phyloP scores from a whole-genome alignment of 2,888 invertebrate genomes.

The Lordiphosa andalusiaca region DNA sequence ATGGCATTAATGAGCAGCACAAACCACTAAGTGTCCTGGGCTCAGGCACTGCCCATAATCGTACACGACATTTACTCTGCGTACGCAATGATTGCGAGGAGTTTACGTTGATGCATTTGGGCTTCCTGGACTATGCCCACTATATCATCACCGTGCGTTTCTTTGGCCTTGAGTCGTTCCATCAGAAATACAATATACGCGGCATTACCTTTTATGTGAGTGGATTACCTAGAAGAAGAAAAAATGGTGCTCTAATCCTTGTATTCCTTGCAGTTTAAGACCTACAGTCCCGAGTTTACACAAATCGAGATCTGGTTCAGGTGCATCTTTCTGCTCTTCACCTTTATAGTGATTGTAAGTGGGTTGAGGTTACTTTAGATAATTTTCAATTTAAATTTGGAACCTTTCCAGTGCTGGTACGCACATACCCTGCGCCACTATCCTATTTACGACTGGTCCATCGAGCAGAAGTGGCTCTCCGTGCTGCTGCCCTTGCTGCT shows the following conservation, averaged over 20 bases:
- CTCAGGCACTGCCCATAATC: slow-evolving; percentile 86
- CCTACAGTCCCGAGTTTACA: slow-evolving; percentile 96
- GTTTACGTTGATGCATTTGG: slow-evolving; percentile 92
- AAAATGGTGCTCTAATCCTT: neutral
- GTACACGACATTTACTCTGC: slow-evolving; percentile 91
- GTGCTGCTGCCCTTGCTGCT: slow-evolving; percentile 91
- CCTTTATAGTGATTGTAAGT: slow-evolving; percentile 93
- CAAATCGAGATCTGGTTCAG: slow-evolving; percentile 99
- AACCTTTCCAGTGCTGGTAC: slow-evolving; percentile 90
- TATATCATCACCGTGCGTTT: slow-evolving; percentile 92
- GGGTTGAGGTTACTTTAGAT: neutral
- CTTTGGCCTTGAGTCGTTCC: slow-evolving; percentile 91
- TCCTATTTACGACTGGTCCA: slow-evolving; percentile 95
- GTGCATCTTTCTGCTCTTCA: slow-evolving; percentile 93
- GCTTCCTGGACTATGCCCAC: slow-evolving; percentile 92
- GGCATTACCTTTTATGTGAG: slow-evolving; percentile 93
- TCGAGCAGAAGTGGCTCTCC: slow-evolving; percentile 98
- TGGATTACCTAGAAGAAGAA: slow-evolving; percentile 51
- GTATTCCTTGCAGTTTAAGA: slow-evolving; percentile 88
- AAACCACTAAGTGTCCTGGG: slow-evolving; percentile 85
- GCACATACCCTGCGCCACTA: slow-evolving; percentile 93
- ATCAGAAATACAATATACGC: slow-evolving; percentile 90
- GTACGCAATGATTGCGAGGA: slow-evolving; percentile 91
- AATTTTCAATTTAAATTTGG: slow-evolving; percentile 7
- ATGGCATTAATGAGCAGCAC: slow-evolving; percentile 89